phyloP scores from a whole-genome alignment of 1,140 invertebrate species.

The Drosophila arizonae region DNA sequence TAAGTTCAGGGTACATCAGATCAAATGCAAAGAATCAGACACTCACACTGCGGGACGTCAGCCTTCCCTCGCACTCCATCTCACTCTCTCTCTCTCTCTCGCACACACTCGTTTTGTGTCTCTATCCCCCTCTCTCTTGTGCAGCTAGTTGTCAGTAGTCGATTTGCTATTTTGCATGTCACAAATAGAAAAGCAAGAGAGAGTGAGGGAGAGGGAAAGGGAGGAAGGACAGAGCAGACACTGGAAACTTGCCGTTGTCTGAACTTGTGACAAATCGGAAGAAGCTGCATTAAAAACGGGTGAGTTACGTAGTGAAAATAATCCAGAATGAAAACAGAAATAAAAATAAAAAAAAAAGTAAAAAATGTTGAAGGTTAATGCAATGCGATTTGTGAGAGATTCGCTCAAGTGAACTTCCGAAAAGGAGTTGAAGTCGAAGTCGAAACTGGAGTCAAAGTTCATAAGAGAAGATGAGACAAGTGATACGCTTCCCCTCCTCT shows the following conservation, averaged over 20 bases:
- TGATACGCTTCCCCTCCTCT: constrained; percentile 42
- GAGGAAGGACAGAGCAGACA: not conserved
- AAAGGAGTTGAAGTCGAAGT: not conserved
- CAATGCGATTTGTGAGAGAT: constrained; percentile 64
- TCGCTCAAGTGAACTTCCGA: not conserved
- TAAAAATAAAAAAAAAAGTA: constrained; percentile 59
- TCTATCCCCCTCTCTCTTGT: no score
- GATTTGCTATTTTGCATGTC: constrained; percentile 41
- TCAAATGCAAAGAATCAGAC: not conserved
- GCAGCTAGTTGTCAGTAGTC: not conserved
- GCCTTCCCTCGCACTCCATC: no score
- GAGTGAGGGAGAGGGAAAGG: no score
- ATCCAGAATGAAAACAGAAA: constrained; percentile 63
- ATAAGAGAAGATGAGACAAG: constrained; percentile 60
- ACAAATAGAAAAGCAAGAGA: not conserved
- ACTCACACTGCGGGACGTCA: not conserved
- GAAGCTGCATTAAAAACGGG: constrained; percentile 51
- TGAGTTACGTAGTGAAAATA: constrained; percentile 54
- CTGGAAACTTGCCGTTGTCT: constrained; percentile 31
- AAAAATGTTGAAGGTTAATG: constrained; percentile 77
- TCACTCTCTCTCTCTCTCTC: no score
- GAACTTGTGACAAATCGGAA: constrained; percentile 72
- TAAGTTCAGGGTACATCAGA: not conserved
- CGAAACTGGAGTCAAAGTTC: constrained; percentile 32
- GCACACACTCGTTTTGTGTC: no score